Conservation (phyloP, 2,888 invertebrate genomes). For the Lasioglossum vierecki region DNA sequence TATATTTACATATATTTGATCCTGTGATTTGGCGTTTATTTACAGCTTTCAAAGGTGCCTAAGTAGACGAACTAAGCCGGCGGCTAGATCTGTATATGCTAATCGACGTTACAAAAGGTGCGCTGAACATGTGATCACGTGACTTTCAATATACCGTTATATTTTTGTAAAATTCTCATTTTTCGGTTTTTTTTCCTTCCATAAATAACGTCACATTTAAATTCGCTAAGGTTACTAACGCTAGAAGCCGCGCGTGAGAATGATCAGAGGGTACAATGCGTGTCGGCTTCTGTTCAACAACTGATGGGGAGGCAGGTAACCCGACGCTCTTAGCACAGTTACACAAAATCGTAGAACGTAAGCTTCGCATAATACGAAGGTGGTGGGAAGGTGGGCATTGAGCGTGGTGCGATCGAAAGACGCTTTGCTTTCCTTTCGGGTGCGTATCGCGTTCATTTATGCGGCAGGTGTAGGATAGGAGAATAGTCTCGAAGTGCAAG, state of each 20-base stretch:
- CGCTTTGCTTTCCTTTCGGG: background rate
- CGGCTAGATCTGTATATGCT: constrained; percentile 1
- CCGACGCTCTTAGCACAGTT: background rate
- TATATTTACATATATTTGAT: background rate
- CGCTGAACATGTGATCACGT: constrained; percentile 16
- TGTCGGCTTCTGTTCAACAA: background rate
- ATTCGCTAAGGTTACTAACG: constrained; percentile 24
- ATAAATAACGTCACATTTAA: constrained; percentile 13
- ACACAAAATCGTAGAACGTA: background rate
- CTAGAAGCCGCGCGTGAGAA: background rate
- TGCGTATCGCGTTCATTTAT: background rate
- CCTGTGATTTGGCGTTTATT: constrained; percentile 20
- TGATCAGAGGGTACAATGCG: background rate
- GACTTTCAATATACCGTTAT: background rate
- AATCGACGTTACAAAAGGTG: constrained; percentile 14
- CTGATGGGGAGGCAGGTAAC: background rate
- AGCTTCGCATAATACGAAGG: background rate
- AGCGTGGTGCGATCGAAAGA: background rate
- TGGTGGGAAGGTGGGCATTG: background rate
- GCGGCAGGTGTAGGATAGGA: background rate
- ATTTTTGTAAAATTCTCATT: background rate
- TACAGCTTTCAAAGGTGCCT: constrained; percentile 17
- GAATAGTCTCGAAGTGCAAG: background rate
- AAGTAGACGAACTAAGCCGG: constrained; percentile 19
- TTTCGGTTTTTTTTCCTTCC: background rate